These are phyloP conservation scores for Hycleus phaleratus DNA, from an alignment of 1,140 invertebrate species.

Conservation along the genomic window DNA sequence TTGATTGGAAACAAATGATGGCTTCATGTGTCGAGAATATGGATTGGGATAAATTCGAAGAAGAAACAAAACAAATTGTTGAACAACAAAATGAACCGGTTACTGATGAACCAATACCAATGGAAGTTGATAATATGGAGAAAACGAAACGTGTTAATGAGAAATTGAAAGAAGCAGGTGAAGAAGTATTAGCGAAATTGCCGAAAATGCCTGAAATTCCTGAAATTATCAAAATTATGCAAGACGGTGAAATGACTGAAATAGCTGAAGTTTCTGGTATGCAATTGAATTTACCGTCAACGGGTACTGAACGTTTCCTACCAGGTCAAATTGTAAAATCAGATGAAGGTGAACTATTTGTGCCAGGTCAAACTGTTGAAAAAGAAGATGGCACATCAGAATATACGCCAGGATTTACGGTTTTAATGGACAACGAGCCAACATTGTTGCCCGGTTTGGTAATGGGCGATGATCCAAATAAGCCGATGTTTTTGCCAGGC, in stretches of 20 bases:
- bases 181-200: conserved; percentile 46
- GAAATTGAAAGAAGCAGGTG: conserved; percentile 45
- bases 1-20: conserved; percentile 36
- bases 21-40: conserved; percentile 31
- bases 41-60: conserved; percentile 40
- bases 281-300: conserved; percentile 56
- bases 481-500: conserved; percentile 50
- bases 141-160: conserved; percentile 51
- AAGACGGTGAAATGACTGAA: conserved; percentile 50
- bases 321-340: conserved; percentile 61
- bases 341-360: conserved; percentile 57
- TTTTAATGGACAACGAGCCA: conserved; percentile 57
- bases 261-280: conserved; percentile 56
- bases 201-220: conserved; percentile 55
- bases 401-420: conserved; percentile 66
- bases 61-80: conserved; percentile 41
- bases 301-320: conserved; percentile 37
- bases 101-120: conserved; percentile 34
- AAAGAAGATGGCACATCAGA: conserved; percentile 51
- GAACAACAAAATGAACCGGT: conserved; percentile 32
- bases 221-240: conserved; percentile 53
- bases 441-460: conserved; percentile 51
- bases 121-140: conserved; percentile 47
- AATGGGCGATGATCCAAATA: conserved; percentile 39
- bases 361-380: conserved; percentile 63